phyloP scores from a whole-genome alignment of 2,113 vertebrate species.

The Bostrychus sinensis region DNA sequence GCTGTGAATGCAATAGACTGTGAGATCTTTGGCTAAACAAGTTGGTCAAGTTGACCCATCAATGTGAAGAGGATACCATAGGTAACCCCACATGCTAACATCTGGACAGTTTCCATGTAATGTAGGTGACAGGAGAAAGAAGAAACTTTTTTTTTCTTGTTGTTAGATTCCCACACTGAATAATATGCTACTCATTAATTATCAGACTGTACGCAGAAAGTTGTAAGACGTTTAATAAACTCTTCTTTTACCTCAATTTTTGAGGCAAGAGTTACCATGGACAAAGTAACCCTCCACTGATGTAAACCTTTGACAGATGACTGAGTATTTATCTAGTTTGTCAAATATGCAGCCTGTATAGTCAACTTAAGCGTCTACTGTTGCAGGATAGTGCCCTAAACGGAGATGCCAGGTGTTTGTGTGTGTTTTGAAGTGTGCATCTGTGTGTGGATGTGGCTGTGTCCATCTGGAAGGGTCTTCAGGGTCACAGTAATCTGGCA shows the following conservation, averaged over 20 bases:
- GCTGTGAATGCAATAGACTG: not conserved
- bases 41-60: not conserved
- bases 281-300: constrained; percentile 18
- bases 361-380: constrained; percentile 38
- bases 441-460: constrained; percentile 37
- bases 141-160: too few relatives aligned
- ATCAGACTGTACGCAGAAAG: too few relatives aligned
- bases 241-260: too few relatives aligned
- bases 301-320: too few relatives aligned
- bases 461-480: constrained; percentile 72
- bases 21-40: not conserved
- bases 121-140: too few relatives aligned
- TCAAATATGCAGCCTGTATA: constrained; percentile 43
- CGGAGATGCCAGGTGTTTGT: constrained; percentile 61
- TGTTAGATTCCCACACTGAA: too few relatives aligned
- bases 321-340: constrained; percentile 40
- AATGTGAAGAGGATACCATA: too few relatives aligned
- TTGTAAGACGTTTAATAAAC: too few relatives aligned
- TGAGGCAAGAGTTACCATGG: too few relatives aligned
- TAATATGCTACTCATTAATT: too few relatives aligned
- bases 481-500: constrained; percentile 76
- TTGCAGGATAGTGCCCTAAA: constrained; percentile 45
- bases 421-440: constrained; percentile 26
- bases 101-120: not conserved
- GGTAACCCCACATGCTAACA: too few relatives aligned